phyloP scores from a whole-genome alignment of 1,140 invertebrate genomes.

The Cherax destructor region DNA sequence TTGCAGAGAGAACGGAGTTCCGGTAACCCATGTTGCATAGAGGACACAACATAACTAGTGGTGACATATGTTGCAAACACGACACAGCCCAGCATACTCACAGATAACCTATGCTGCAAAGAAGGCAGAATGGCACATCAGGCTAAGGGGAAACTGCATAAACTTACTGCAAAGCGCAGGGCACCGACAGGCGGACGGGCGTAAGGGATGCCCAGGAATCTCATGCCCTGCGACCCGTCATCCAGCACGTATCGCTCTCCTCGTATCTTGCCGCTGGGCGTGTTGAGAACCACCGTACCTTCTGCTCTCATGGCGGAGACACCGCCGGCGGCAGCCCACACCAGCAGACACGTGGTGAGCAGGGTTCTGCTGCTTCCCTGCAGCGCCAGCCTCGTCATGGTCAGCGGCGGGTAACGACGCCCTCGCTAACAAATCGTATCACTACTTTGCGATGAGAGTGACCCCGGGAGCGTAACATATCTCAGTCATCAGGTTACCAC shows the following conservation, averaged over 20 bases:
- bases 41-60: too few relatives aligned
- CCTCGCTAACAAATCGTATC: neutral
- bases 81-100: too few relatives aligned
- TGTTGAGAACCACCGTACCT: constrained; percentile 46
- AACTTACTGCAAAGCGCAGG: constrained; percentile 60
- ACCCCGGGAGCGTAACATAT: neutral
- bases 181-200: constrained; percentile 41
- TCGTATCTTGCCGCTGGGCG: constrained; percentile 45
- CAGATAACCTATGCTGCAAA: too few relatives aligned
- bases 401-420: neutral
- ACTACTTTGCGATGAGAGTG: neutral
- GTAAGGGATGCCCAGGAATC: constrained; percentile 58
- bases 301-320: constrained; percentile 33
- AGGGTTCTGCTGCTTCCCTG: neutral
- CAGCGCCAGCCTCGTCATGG: neutral
- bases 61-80: too few relatives aligned
- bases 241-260: constrained; percentile 48
- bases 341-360: constrained; percentile 9
- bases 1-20: too few relatives aligned
- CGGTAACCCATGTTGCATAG: too few relatives aligned
- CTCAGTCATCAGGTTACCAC: constrained; percentile 7
- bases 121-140: neutral
- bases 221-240: constrained; percentile 46
- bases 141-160: neutral
- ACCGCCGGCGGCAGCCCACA: neutral